Evolutionary conservation across 2,113 vertebrate genomes (phyloP).

Genomic region (Eulacestoma nigropectus): DNA sequence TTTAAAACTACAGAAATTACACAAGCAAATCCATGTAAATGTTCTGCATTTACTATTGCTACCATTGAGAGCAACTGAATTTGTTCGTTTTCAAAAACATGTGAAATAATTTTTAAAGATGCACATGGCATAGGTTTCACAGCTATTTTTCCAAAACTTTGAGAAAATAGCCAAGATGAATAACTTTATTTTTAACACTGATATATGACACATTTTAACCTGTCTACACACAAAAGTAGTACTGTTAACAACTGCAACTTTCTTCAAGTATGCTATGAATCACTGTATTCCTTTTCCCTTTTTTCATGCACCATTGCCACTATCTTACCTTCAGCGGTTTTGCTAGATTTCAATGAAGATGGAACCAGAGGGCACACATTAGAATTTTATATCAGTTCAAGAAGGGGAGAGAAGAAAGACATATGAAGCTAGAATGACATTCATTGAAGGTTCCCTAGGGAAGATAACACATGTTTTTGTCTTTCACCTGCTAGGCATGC

Average conservation of each 20-base stretch:
- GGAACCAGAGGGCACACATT: conserved; percentile 83
- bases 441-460: conserved; percentile 83
- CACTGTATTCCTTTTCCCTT: conserved; percentile 71
- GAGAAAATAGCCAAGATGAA: conserved; percentile 68
- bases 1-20: background rate
- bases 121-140: conserved; percentile 42
- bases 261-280: conserved; percentile 77
- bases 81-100: conserved; percentile 6
- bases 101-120: conserved; percentile 45
- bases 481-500: conserved; percentile 88
- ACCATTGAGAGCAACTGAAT: background rate
- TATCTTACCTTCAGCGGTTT: conserved; percentile 84
- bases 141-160: conserved; percentile 54
- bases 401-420: conserved; percentile 80
- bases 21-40: background rate
- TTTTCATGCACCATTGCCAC: conserved; percentile 85
- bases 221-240: conserved; percentile 72
- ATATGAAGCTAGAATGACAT: conserved; percentile 86
- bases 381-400: conserved; percentile 87
- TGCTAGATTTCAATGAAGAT: conserved; percentile 80
- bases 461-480: conserved; percentile 88
- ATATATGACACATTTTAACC: conserved; percentile 76
- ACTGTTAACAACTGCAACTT: conserved; percentile 79
- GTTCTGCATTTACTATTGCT: background rate
- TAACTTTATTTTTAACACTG: conserved; percentile 73